Evolutionary conservation across 1,140 invertebrate species (phyloP).

Genomic region (Carposina sasakii): DNA sequence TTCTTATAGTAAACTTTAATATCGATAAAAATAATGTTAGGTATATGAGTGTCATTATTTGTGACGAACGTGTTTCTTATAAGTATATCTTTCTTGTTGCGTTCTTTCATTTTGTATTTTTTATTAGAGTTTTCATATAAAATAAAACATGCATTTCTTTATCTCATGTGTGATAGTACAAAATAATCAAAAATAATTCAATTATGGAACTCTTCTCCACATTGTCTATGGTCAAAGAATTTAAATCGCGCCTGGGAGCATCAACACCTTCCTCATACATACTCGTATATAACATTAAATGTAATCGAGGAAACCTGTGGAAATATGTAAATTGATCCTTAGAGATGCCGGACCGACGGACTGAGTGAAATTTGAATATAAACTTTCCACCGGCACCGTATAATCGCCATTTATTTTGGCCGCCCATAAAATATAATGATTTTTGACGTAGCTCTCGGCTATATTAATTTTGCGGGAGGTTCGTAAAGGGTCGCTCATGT

Average conservation of each 20-base stretch:
- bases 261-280: no score
- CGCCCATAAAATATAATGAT: slow-evolving; percentile 70
- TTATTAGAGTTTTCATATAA: no score
- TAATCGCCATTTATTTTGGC: slow-evolving; percentile 66
- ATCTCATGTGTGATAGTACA: no score
- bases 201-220: no score
- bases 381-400: slow-evolving; percentile 59
- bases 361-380: slow-evolving; percentile 68
- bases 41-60: no score
- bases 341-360: slow-evolving; percentile 59
- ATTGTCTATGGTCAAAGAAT: slow-evolving; percentile 39
- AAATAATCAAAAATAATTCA: no score
- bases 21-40: no score
- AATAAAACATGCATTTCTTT: no score
- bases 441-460: slow-evolving; percentile 59
- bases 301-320: slow-evolving; percentile 61
- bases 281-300: slow-evolving; percentile 35
- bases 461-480: slow-evolving; percentile 60
- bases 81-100: no score
- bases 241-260: slow-evolving; percentile 39
- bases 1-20: no score
- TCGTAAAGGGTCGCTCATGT: slow-evolving; percentile 39
- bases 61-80: no score
- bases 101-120: no score
- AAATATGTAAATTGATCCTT: slow-evolving; percentile 71